phyloP scores from a whole-genome alignment of 2,888 invertebrate species.

The Sabellastarte sp. region DNA sequence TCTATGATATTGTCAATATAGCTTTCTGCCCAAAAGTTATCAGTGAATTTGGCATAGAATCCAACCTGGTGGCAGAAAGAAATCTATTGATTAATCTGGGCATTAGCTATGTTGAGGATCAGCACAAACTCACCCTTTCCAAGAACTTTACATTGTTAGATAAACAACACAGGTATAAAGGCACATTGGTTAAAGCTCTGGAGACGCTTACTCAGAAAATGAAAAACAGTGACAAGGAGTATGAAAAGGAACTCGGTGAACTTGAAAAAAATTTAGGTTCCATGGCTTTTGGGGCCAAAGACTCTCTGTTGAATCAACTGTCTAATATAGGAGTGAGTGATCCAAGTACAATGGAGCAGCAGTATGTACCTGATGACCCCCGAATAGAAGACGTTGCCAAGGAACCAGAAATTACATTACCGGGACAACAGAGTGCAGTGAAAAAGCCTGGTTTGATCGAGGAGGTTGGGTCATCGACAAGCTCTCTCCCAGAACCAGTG shows the following conservation, averaged over 20 bases:
- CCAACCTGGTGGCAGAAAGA: slow-evolving; percentile 35
- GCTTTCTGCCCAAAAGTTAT: slow-evolving; percentile 48
- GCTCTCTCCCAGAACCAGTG: neutral
- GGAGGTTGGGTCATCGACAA: neutral
- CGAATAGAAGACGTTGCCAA: neutral
- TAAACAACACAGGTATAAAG: slow-evolving; percentile 34
- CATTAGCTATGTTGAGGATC: slow-evolving; percentile 45
- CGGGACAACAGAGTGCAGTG: neutral
- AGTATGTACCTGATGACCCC: neutral
- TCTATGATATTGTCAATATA: slow-evolving; percentile 33
- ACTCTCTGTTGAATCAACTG: slow-evolving; percentile 40
- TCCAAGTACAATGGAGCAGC: too few relatives aligned
- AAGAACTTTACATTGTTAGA: slow-evolving; percentile 39
- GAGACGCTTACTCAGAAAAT: slow-evolving; percentile 35
- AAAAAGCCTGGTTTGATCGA: neutral
- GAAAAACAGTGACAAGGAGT: slow-evolving; percentile 33
- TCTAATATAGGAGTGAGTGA: slow-evolving; percentile 30
- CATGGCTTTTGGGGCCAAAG: slow-evolving; percentile 30
- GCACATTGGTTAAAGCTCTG: slow-evolving; percentile 35
- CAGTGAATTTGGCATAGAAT: slow-evolving; percentile 41
- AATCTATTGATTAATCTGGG: slow-evolving; percentile 46
- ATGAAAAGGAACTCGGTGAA: slow-evolving; percentile 37
- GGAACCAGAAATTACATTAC: too few relatives aligned
- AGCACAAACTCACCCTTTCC: slow-evolving; percentile 39
- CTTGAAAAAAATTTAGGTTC: slow-evolving; percentile 46